Percentiles rank a stretch among this genome's conserved stretches.
phyloP scores from a whole-genome alignment of 2,113 vertebrate species.

The Ceuthmochares aereus region DNA sequence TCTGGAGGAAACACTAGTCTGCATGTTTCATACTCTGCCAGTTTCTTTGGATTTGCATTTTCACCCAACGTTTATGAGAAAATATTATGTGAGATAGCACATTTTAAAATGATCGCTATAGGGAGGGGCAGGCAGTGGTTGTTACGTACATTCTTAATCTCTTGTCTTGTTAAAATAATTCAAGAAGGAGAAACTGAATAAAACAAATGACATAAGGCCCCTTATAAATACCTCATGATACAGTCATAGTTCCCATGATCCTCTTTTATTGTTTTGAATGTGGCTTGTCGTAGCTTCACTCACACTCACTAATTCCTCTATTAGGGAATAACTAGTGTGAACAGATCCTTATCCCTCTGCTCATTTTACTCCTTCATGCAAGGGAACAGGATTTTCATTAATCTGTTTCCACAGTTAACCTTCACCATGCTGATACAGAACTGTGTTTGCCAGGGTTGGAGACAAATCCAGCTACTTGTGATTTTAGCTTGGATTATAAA shows the following conservation, averaged over 20 bases:
- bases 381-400: background rate
- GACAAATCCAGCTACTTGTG: background rate
- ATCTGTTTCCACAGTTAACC: background rate
- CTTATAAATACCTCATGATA: background rate
- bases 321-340: background rate
- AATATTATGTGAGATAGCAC: background rate
- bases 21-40: background rate
- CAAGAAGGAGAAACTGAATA: background rate
- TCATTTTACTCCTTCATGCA: background rate
- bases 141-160: background rate
- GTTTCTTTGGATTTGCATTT: background rate
- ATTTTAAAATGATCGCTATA: background rate
- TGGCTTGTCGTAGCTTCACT: background rate
- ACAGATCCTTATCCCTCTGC: background rate
- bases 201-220: background rate
- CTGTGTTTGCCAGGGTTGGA: background rate
- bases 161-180: background rate
- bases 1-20: background rate
- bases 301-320: background rate
- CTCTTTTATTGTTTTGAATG: background rate
- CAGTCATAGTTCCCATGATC: background rate
- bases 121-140: background rate
- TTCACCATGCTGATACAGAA: background rate
- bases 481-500: background rate
- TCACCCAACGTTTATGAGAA: background rate